These are phyloP conservation scores for Caenorhabditis parvicauda DNA, from an alignment of 2,888 invertebrate species.

Conservation along the genomic window DNA sequence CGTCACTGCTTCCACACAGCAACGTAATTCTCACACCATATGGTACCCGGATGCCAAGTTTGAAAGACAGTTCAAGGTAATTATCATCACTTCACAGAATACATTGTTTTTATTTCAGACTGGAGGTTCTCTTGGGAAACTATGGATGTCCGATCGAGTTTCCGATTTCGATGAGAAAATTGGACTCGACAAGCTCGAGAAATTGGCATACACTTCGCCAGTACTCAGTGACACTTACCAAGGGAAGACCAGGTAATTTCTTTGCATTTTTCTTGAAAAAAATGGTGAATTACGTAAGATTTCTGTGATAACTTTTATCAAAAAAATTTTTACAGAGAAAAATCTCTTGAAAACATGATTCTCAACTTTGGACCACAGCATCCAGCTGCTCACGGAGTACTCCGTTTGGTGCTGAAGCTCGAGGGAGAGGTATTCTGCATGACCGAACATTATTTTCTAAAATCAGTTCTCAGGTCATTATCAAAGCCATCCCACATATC, in stretches of 20 bases:
- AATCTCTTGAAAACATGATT: slow-evolving; percentile 79
- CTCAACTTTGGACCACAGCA: slow-evolving; percentile 91
- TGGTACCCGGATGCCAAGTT: slow-evolving; percentile 62
- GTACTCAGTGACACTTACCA: slow-evolving; percentile 42
- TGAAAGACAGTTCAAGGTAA: slow-evolving; percentile 56
- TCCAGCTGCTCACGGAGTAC: slow-evolving; percentile 89
- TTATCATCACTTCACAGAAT: neutral
- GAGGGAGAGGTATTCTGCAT: slow-evolving; percentile 74
- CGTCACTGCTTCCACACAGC: slow-evolving; percentile 18
- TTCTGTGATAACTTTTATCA: neutral
- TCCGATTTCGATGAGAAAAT: slow-evolving; percentile 43
- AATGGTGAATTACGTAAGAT: neutral
- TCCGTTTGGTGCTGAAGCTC: slow-evolving; percentile 80
- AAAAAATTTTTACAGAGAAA: slow-evolving; percentile 69
- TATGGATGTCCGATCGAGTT: slow-evolving; percentile 39
- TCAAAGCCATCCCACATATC: slow-evolving; percentile 90
- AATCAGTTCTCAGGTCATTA: slow-evolving; percentile 71
- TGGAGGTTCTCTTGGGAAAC: slow-evolving; percentile 45
- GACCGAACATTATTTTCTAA: slow-evolving; percentile 1
- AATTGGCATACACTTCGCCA: slow-evolving; percentile 40
- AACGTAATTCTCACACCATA: slow-evolving; percentile 53
- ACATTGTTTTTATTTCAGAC: slow-evolving; percentile 25
- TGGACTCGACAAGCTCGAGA: slow-evolving; percentile 49
- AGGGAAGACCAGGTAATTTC: slow-evolving; percentile 48
- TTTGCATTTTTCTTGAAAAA: slow-evolving; percentile 1